Evolutionary conservation across 2,797 vertebrate genomes (phyloP).

Genomic region (Poeciliopsis turneri): DNA sequence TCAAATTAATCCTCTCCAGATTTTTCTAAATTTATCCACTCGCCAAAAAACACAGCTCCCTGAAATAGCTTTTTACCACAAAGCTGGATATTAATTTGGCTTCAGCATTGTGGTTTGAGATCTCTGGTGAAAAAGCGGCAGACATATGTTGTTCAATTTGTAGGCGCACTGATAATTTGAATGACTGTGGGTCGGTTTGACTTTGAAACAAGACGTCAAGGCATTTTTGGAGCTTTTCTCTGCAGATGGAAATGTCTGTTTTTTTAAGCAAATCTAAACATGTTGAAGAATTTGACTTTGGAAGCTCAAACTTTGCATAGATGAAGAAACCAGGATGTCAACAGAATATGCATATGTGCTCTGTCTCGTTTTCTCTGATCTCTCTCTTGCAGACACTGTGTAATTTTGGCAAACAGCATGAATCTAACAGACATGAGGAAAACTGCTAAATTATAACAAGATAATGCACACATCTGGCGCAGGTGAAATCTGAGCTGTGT

Average conservation of each 20-base stretch:
- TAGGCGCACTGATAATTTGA: neutral
- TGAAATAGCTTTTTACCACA: neutral
- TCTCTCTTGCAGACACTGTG: neutral
- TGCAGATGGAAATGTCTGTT: neutral
- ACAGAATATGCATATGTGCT: neutral
- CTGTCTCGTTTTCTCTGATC: neutral
- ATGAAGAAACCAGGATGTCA: neutral
- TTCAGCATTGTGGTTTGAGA: neutral
- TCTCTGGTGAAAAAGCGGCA: neutral
- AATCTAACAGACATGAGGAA: neutral
- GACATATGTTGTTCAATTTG: neutral
- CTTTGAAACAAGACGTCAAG: neutral
- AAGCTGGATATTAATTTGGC: neutral
- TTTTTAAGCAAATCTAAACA: neutral
- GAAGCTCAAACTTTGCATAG: conserved; percentile 2
- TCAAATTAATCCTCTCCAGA: neutral
- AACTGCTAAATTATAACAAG: neutral
- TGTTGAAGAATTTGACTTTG: neutral
- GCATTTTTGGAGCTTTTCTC: neutral
- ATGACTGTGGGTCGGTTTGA: neutral
- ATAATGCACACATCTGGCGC: neutral
- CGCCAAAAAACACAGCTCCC: neutral
- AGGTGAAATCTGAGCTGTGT: neutral
- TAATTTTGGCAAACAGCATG: neutral
- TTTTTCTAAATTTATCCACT: neutral